phyloP scores from a whole-genome alignment of 2,113 vertebrate genomes.

The human (Homo sapiens) region DNA sequence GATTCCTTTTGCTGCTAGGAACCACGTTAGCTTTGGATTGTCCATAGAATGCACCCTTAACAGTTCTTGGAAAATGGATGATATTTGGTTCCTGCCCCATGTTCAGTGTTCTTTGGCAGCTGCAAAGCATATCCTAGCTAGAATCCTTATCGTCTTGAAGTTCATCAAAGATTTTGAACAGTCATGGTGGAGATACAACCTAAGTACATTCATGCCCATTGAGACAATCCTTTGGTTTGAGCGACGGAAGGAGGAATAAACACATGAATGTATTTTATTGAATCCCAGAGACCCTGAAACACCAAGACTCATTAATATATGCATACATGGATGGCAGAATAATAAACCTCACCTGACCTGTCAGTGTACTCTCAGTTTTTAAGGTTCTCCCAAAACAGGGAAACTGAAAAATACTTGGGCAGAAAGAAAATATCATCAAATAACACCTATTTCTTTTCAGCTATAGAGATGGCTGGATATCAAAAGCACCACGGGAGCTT shows the following conservation, averaged over 20 bases:
- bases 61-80: slow-evolving; percentile 20
- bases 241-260: neutral
- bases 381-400: neutral
- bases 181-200: neutral
- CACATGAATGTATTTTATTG: neutral
- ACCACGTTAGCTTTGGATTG: neutral
- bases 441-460: neutral
- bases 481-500: neutral
- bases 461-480: neutral
- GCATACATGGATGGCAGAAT: neutral
- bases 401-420: neutral
- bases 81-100: neutral
- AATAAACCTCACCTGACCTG: too few species aligned
- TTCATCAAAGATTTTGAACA: neutral
- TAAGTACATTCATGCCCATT: neutral
- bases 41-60: neutral
- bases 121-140: neutral
- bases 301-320: neutral
- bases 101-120: neutral
- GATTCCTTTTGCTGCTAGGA: neutral
- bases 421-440: neutral
- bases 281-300: neutral
- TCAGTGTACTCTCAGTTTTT: neutral
- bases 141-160: neutral
- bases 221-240: neutral